phyloP scores from a whole-genome alignment of 92 coral and sea anemone genomes.

The Phenganax marumi region DNA sequence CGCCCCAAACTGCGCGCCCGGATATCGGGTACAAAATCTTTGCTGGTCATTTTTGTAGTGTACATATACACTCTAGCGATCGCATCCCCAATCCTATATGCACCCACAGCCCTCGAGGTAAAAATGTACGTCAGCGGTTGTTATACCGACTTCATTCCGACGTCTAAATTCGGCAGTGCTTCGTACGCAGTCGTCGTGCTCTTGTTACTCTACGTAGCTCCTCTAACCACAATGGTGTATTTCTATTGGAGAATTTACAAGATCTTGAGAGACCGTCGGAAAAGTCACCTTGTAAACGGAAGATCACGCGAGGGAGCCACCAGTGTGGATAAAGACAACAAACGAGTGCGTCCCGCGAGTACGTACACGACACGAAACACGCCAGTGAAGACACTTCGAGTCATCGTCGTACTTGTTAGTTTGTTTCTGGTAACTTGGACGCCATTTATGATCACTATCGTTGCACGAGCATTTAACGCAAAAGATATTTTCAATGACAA shows the following conservation, averaged over 20 bases:
- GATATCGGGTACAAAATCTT: slow-evolving; percentile 66
- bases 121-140: slow-evolving; percentile 75
- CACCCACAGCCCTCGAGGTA: slow-evolving; percentile 64
- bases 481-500: slow-evolving; percentile 46
- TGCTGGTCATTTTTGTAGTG: slow-evolving; percentile 58
- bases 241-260: slow-evolving; percentile 70
- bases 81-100: slow-evolving; percentile 67
- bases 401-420: slow-evolving; percentile 67
- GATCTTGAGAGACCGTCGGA: slow-evolving; percentile 64
- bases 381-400: slow-evolving; percentile 76
- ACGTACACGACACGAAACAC: slow-evolving; percentile 50
- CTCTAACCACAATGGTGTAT: slow-evolving; percentile 66
- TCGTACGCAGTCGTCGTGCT: slow-evolving; percentile 61
- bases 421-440: slow-evolving; percentile 77
- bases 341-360: slow-evolving; percentile 45
- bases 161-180: slow-evolving; percentile 38
- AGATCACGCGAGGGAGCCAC: slow-evolving; percentile 9
- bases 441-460: slow-evolving; percentile 64
- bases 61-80: slow-evolving; percentile 67
- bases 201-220: slow-evolving; percentile 65
- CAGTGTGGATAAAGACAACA: slow-evolving; percentile 14
- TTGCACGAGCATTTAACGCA: slow-evolving; percentile 62
- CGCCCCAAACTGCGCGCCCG: slow-evolving; percentile 67
- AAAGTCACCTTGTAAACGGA: slow-evolving; percentile 17
- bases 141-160: slow-evolving; percentile 59